Conservation (phyloP, 2,888 invertebrate species). For the Halictus ligatus region DNA sequence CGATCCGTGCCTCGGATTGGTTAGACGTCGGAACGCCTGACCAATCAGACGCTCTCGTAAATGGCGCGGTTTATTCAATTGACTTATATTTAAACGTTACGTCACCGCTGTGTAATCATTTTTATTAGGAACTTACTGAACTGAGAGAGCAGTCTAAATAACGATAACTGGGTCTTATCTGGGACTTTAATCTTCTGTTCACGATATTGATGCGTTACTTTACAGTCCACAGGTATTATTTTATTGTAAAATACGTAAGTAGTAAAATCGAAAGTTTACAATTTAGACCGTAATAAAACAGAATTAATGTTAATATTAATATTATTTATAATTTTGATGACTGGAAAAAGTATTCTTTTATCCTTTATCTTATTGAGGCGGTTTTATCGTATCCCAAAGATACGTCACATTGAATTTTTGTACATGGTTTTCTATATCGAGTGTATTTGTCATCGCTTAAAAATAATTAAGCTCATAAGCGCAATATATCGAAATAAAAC, state of each 20-base stretch:
- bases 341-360: too few species aligned
- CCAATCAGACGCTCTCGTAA: constrained; percentile 35
- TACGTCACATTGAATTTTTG: background rate
- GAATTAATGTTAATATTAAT: too few species aligned
- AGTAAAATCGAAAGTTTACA: too few species aligned
- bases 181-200: background rate
- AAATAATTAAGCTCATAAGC: too few species aligned
- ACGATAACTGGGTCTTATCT: background rate
- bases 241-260: background rate
- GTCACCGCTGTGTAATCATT: constrained; percentile 49
- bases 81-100: constrained; percentile 60
- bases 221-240: background rate
- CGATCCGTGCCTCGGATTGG: constrained; percentile 21
- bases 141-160: background rate
- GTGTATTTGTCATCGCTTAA: background rate
- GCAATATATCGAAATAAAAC: too few species aligned
- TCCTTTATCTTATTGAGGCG: too few species aligned
- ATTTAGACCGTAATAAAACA: background rate
- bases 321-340: too few species aligned
- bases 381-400: background rate
- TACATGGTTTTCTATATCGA: background rate
- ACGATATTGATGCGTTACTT: background rate
- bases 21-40: background rate
- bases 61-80: constrained; percentile 39
- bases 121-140: constrained; percentile 22